A percentile compares a stretch with the other conserved stretches of the same genome.
Conservation (phyloP, 2,888 invertebrate genomes). For the Cephalotes varians region DNA sequence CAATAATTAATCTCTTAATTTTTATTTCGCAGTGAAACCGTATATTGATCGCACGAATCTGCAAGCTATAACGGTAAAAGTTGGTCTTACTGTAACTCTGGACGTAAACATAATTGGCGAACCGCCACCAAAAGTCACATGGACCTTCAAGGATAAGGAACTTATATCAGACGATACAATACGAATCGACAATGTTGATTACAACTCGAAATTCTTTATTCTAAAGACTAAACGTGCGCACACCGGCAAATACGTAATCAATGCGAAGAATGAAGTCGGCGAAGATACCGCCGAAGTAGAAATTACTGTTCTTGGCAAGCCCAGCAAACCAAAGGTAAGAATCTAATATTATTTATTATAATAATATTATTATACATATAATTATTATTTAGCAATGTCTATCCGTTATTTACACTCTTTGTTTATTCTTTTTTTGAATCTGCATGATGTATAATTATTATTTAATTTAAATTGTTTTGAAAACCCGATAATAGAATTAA, state of each 20-base stretch:
- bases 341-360: background rate
- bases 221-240: conserved; percentile 93
- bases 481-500: background rate
- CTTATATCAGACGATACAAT: conserved; percentile 88
- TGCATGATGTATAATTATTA: background rate
- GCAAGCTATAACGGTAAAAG: conserved; percentile 93
- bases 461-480: background rate
- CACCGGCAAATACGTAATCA: conserved; percentile 95
- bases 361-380: background rate
- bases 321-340: conserved; percentile 89
- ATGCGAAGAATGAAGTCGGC: conserved; percentile 96
- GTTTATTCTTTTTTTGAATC: too few species aligned
- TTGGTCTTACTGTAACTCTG: conserved; percentile 94
- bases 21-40: conserved; percentile 92
- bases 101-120: conserved; percentile 97
- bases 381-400: background rate
- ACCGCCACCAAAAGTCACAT: conserved; percentile 96
- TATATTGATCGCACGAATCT: conserved; percentile 96
- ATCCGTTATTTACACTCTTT: too few species aligned
- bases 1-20: background rate
- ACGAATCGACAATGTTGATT: conserved; percentile 94
- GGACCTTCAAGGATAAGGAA: conserved; percentile 93
- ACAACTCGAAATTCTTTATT: conserved; percentile 96
- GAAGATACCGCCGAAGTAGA: conserved; percentile 97
- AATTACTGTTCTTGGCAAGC: conserved; percentile 94